A percentile compares a stretch with the other conserved stretches of the same genome.
Conservation (phyloP, 2,113 vertebrate species). For the Raja brachyura region DNA sequence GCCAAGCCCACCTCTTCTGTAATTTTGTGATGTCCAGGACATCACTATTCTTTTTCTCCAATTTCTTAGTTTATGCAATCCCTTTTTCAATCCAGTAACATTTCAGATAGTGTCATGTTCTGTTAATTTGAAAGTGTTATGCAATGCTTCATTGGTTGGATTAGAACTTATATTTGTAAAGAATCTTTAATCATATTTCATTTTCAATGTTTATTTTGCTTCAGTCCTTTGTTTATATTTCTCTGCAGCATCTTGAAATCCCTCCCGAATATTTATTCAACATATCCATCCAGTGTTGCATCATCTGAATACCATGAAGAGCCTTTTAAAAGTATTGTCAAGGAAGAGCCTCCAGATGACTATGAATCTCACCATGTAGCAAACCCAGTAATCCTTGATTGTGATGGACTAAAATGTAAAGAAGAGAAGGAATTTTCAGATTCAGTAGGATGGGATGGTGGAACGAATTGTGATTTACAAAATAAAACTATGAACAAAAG, state of each 20-base stretch:
- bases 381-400: no score
- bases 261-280: slow-evolving; percentile 14
- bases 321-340: slow-evolving; percentile 58
- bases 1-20: no score
- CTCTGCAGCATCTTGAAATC: slow-evolving; percentile 25
- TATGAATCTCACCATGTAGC: slow-evolving; percentile 42
- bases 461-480: no score
- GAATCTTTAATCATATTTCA: neutral
- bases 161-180: neutral
- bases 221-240: neutral
- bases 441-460: no score
- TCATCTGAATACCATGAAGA: slow-evolving; percentile 38
- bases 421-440: no score
- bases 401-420: no score
- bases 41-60: no score
- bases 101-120: neutral
- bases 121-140: neutral
- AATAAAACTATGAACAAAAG: no score
- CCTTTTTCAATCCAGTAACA: neutral
- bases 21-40: no score
- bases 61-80: neutral
- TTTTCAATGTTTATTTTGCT: neutral
- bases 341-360: slow-evolving; percentile 66
- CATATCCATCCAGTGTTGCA: neutral
- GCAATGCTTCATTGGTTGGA: neutral